Evolutionary conservation across 2,113 vertebrate species (phyloP).

Genomic region (Rattus rattus): DNA sequence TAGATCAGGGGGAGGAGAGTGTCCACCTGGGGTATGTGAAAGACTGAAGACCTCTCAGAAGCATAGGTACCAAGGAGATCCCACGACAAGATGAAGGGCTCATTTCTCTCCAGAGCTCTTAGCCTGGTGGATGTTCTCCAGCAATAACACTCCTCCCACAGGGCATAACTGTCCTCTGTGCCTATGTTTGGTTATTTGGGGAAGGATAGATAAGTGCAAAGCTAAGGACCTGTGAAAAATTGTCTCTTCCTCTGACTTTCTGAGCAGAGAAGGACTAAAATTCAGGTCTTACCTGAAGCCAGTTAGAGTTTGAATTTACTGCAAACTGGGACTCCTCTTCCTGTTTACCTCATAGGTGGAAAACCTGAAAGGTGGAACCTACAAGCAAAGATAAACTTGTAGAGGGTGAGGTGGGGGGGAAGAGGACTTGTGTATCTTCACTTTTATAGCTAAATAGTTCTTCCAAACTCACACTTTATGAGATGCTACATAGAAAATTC

Average conservation of each 20-base stretch:
- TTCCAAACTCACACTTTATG: conserved; percentile 21
- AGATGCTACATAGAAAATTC: background rate
- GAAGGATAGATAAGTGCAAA: background rate
- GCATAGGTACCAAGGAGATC: background rate
- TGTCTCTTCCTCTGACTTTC: conserved; percentile 11
- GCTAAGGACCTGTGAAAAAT: background rate
- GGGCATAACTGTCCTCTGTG: background rate
- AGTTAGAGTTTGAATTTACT: conserved; percentile 50
- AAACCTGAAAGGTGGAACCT: background rate
- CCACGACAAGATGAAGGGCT: background rate
- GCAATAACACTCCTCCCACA: background rate
- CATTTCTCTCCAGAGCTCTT: background rate
- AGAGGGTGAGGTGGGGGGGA: background rate
- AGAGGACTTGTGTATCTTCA: background rate
- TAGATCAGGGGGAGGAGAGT: background rate
- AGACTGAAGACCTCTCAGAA: background rate
- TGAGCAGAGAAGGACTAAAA: conserved; percentile 57
- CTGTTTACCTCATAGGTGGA: background rate
- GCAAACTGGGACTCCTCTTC: background rate
- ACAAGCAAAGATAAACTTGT: background rate
- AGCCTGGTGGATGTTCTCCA: background rate
- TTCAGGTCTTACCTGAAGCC: background rate
- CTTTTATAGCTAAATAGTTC: background rate
- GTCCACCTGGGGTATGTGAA: fast-evolving
- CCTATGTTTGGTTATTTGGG: conserved; percentile 7